These are phyloP conservation scores for Acholoe squamosa DNA, from an alignment of 2,888 invertebrate genomes.

Conservation along the genomic window DNA sequence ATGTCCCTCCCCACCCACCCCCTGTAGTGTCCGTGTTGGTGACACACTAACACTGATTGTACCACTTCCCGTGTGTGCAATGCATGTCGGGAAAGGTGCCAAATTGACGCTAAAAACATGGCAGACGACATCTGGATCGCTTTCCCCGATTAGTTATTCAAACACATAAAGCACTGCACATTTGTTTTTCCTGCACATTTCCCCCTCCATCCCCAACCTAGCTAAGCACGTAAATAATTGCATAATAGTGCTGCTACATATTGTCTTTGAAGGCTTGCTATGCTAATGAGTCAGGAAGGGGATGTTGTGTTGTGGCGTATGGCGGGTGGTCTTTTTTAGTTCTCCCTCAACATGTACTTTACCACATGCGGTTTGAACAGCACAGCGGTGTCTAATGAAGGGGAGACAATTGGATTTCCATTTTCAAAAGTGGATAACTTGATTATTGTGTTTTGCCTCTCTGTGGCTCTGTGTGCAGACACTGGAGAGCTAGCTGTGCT, in stretches of 20 bases:
- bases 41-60: constrained; percentile 58
- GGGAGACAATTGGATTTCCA: constrained; percentile 56
- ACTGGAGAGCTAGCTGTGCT: neutral
- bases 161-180: neutral
- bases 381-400: constrained; percentile 35
- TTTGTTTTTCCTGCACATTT: neutral
- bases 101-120: constrained; percentile 43
- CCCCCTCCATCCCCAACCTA: neutral
- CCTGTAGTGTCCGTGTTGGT: neutral
- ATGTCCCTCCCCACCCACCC: neutral
- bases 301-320: neutral
- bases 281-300: constrained; percentile 13
- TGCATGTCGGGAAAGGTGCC: constrained; percentile 51
- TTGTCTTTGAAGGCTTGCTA: constrained; percentile 16
- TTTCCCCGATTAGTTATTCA: constrained; percentile 58
- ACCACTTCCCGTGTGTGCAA: constrained; percentile 29
- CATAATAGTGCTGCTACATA: constrained; percentile 47
- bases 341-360: constrained; percentile 12
- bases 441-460: constrained; percentile 42
- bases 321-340: neutral
- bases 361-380: constrained; percentile 28
- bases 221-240: constrained; percentile 20
- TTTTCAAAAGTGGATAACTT: constrained; percentile 58
- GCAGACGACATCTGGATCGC: constrained; percentile 28
- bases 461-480: neutral